Base-by-base conservation (phyloP, 64 coral and sea anemone genomes). In the Stichodactyla mertensii region DNA sequence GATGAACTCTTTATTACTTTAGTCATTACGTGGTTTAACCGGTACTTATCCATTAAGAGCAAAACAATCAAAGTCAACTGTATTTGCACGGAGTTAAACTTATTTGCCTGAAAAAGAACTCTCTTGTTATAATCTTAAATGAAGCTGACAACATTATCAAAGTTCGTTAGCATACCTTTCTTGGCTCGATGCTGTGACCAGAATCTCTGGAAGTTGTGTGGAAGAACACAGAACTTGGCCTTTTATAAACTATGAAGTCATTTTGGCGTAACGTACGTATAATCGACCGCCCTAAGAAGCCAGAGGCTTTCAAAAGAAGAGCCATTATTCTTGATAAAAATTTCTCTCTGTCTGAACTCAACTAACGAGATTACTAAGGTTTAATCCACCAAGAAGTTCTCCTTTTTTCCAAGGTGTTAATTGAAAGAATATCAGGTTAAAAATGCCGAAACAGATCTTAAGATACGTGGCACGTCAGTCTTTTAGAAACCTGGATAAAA, bases 201-300 rank as follows among this genome's bases (percentile, higher is more conserved):
- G 80, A 82, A 55, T 82, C 80, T 52, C 80, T 57, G 1, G 80
- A 18, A 2, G 80, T 55, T 27, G 80, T 82, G 80, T 82, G 80
- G 51, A 82, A 82, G 55, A 82, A 82, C 4, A 51, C 80, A 9
- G 52, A 82, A 82, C 52, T 13, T 18, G 80, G 80, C 12, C 27
- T 74, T 31, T 74, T 74, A 23, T 74, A 74, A 14, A 74, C 24
- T 5, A 74, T 26, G 4, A 31, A 9, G 12, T 74, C 69, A 23
- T 74, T 74, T 74, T 74, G 69, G 69, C 69, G 69, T 74, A 74
- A 31, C 10, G 69, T 74, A 31, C 69, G 69, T 26, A 31, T 23
- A 74, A 74, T 74, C 24, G 69, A 74, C 20, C 80, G 52, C 13
- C 80, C 80, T 4, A 54, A 52, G 7, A 55, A 82, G 51, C 52